A percentile compares a stretch with the other conserved stretches of the same genome.
Evolutionary conservation across 2,113 vertebrate genomes (phyloP).

Genomic region (Anarhynchus alexandrinus): DNA sequence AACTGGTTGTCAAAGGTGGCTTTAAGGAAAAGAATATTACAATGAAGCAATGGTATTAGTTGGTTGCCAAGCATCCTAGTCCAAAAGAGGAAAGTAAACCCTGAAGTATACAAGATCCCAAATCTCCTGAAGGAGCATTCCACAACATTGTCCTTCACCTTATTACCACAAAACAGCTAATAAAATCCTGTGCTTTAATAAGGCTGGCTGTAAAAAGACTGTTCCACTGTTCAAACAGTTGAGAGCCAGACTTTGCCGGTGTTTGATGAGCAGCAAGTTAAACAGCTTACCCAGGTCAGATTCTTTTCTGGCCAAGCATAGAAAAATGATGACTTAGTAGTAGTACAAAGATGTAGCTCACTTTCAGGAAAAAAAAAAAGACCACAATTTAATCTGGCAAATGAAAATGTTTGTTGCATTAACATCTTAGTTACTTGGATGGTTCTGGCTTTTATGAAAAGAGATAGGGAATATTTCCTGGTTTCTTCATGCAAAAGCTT

Average conservation of each 20-base stretch:
- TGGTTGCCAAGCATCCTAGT: slow-evolving; percentile 75
- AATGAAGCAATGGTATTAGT: slow-evolving; percentile 76
- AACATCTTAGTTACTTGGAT: background rate
- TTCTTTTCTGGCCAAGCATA: background rate
- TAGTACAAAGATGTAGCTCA: background rate
- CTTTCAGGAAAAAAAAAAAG: background rate
- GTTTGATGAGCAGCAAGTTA: slow-evolving; percentile 46
- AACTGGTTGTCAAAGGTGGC: slow-evolving; percentile 76
- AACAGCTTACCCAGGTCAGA: slow-evolving; percentile 14
- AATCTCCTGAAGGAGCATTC: slow-evolving; percentile 57
- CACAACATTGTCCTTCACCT: slow-evolving; percentile 46
- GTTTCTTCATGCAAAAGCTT: background rate
- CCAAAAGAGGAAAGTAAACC: slow-evolving; percentile 21
- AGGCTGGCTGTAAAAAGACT: slow-evolving; percentile 47
- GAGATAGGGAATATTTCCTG: background rate
- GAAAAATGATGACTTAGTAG: background rate
- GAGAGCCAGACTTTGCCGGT: slow-evolving; percentile 35
- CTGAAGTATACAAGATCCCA: background rate
- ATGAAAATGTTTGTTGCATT: background rate
- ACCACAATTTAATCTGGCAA: background rate
- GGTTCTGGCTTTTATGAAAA: background rate
- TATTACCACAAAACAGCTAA: slow-evolving; percentile 71
- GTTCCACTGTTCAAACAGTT: slow-evolving; percentile 47
- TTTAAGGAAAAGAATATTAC: slow-evolving; percentile 76
- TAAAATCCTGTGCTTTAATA: slow-evolving; percentile 71